These are phyloP conservation scores for Carollia perspicillata DNA, from an alignment of 2,113 vertebrate species.

Conservation along the genomic window DNA sequence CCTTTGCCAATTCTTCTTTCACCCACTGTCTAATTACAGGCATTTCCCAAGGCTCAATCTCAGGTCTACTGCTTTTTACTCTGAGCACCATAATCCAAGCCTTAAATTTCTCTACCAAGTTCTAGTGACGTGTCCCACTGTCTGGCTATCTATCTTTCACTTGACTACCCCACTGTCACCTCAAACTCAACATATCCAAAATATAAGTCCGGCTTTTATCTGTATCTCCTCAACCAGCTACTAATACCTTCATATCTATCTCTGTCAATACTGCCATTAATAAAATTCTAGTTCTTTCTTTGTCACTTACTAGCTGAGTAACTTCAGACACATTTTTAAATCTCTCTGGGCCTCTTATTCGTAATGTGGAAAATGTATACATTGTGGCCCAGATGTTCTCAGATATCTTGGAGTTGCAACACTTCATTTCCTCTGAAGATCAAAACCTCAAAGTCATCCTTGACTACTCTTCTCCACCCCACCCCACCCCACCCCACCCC, in stretches of 20 bases:
- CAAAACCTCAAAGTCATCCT: conserved; percentile 14
- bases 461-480: neutral
- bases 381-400: neutral
- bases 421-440: neutral
- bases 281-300: neutral
- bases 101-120: neutral
- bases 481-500: neutral
- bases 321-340: neutral
- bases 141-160: neutral
- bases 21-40: neutral
- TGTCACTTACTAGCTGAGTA: neutral
- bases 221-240: neutral
- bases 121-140: neutral
- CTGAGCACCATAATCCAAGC: neutral
- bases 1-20: neutral
- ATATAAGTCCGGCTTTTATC: neutral
- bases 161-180: neutral
- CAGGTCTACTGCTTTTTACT: neutral
- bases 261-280: conserved; percentile 2
- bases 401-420: neutral
- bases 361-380: neutral
- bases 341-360: neutral
- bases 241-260: neutral
- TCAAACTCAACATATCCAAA: neutral
- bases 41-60: neutral